These are phyloP conservation scores for Xiphorhynchus elegans DNA, from an alignment of 2,113 vertebrate genomes.

Conservation along the genomic window DNA sequence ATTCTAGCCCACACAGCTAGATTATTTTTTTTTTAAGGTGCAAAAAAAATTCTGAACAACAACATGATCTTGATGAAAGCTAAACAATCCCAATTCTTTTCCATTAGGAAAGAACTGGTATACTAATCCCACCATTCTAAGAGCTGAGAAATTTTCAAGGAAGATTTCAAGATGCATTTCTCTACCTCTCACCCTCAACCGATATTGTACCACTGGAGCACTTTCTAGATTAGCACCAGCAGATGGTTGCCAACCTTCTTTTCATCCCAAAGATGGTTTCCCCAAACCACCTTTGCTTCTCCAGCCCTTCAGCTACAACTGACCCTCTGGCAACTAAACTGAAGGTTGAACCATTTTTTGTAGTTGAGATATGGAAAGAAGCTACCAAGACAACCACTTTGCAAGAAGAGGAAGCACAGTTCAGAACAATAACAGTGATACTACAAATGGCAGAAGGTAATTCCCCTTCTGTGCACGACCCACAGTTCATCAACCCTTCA, in stretches of 20 bases:
- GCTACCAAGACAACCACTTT: background rate
- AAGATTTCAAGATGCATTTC: background rate
- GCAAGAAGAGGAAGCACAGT: background rate
- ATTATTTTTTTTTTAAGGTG: background rate
- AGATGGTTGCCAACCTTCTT: background rate
- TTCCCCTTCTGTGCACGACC: background rate
- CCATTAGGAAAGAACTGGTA: background rate
- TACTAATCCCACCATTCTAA: background rate
- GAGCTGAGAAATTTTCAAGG: background rate
- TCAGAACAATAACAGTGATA: background rate
- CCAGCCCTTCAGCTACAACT: background rate
- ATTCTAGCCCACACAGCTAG: background rate
- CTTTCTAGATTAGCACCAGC: background rate
- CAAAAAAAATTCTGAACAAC: background rate
- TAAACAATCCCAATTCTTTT: background rate
- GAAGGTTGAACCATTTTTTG: fast-evolving
- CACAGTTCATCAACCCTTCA: background rate
- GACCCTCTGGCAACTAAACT: background rate
- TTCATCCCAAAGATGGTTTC: background rate
- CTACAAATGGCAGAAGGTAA: background rate
- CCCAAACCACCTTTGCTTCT: background rate
- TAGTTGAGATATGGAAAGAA: background rate
- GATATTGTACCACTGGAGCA: background rate
- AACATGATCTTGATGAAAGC: background rate
- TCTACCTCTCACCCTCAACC: background rate